Conservation (phyloP, 2,888 invertebrate species). For the Mesoligia furuncula region DNA sequence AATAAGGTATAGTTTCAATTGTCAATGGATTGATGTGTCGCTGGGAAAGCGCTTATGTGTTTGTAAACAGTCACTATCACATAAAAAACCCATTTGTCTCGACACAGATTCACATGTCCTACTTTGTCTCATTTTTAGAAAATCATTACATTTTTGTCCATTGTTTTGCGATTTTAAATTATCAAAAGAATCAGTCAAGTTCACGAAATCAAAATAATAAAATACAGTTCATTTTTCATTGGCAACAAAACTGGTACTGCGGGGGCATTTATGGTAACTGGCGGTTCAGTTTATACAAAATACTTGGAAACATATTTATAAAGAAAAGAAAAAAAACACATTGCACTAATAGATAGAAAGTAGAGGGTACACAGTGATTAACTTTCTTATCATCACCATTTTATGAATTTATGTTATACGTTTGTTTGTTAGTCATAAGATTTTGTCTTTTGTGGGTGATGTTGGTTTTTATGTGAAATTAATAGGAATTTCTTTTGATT, state of each 20-base stretch:
- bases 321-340: neutral
- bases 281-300: slow-evolving; percentile 5
- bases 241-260: neutral
- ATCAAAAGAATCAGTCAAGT: neutral
- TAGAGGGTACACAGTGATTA: slow-evolving; percentile 51
- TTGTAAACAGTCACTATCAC: slow-evolving; percentile 62
- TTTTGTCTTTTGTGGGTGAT: slow-evolving; percentile 26
- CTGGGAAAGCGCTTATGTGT: slow-evolving; percentile 73
- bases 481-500: neutral
- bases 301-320: neutral
- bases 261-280: slow-evolving; percentile 24
- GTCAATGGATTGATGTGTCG: slow-evolving; percentile 64
- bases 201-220: neutral
- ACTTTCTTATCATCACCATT: slow-evolving; percentile 42
- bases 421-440: slow-evolving; percentile 11
- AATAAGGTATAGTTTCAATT: slow-evolving; percentile 69
- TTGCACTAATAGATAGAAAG: slow-evolving; percentile 30
- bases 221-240: neutral
- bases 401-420: slow-evolving; percentile 41
- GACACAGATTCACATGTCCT: slow-evolving; percentile 47
- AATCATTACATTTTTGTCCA: slow-evolving; percentile 44
- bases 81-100: slow-evolving; percentile 45
- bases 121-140: slow-evolving; percentile 25
- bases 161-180: slow-evolving; percentile 27
- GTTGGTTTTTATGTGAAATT: slow-evolving; percentile 22